phyloP scores from a whole-genome alignment of 1,140 invertebrate species.

The Schmidtea mediterranea region DNA sequence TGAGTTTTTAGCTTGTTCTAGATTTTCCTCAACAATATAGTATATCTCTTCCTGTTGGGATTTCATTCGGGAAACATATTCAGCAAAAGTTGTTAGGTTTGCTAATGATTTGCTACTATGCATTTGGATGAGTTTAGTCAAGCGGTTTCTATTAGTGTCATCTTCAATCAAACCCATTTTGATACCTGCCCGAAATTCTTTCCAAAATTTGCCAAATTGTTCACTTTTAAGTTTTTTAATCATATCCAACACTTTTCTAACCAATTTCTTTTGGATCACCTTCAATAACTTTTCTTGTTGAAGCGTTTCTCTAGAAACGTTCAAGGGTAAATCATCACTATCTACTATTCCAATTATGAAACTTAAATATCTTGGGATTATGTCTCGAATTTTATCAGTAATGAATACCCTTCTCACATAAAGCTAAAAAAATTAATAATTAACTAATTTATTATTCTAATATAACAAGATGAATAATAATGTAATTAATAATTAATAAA shows the following conservation, averaged over 20 bases:
- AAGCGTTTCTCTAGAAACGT: slow-evolving; percentile 84
- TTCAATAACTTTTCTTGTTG: slow-evolving; percentile 91
- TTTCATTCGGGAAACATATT: slow-evolving; percentile 85
- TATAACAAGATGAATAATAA: no score
- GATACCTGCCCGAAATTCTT: slow-evolving; percentile 84
- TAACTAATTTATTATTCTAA: no score
- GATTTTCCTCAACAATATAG: slow-evolving; percentile 66
- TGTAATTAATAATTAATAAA: no score
- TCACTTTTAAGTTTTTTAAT: slow-evolving; percentile 77
- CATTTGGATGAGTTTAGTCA: slow-evolving; percentile 78
- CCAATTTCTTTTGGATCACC: slow-evolving; percentile 90
- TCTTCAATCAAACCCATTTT: slow-evolving; percentile 94
- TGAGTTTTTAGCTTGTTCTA: slow-evolving; percentile 56
- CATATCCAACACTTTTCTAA: slow-evolving; percentile 86
- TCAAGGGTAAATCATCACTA: slow-evolving; percentile 86
- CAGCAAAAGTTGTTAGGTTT: slow-evolving; percentile 44
- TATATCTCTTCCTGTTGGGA: slow-evolving; percentile 76
- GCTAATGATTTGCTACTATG: slow-evolving; percentile 45
- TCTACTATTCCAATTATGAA: slow-evolving; percentile 82
- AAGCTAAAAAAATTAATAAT: slow-evolving; percentile 35
- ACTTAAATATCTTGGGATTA: slow-evolving; percentile 87
- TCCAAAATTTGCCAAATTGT: slow-evolving; percentile 81
- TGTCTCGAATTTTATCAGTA: slow-evolving; percentile 93
- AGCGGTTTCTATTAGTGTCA: slow-evolving; percentile 64
- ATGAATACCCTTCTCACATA: slow-evolving; percentile 93